Evolutionary conservation across 2,797 vertebrate genomes (phyloP).

Genomic region (Uromys caudimaculatus): DNA sequence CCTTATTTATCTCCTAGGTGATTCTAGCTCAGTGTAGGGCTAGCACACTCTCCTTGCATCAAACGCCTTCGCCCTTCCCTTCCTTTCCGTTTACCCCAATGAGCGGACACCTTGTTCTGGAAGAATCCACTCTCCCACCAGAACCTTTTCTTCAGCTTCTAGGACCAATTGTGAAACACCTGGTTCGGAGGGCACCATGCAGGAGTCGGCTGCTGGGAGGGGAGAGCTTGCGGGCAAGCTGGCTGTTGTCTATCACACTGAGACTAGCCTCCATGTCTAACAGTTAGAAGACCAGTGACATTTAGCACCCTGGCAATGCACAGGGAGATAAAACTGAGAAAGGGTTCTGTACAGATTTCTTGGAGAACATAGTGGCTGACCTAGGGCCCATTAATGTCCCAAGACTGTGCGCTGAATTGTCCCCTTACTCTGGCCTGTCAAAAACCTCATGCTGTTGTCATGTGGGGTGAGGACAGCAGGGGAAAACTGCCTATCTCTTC

Average conservation of each 20-base stretch:
- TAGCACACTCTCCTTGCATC: not conserved
- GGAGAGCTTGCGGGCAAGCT: accelerated
- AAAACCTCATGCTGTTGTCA: not conserved
- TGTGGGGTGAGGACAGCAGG: not conserved
- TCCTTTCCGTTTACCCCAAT: not conserved
- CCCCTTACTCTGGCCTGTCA: not conserved
- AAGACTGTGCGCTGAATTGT: not conserved
- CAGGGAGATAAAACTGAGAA: not conserved
- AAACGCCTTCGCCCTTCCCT: not conserved
- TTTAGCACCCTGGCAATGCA: not conserved
- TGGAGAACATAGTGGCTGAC: not conserved
- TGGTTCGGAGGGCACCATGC: not conserved
- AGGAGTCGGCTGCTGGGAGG: not conserved
- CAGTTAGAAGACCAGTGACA: too few species aligned
- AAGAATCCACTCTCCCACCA: not conserved
- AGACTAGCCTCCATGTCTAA: not conserved
- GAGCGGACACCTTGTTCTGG: not conserved
- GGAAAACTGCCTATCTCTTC: not conserved
- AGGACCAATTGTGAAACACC: not conserved
- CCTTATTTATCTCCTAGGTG: not conserved
- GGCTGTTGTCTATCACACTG: not conserved
- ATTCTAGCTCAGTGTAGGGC: not conserved
- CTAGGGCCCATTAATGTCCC: not conserved
- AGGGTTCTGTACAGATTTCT: not conserved
- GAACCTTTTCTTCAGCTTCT: not conserved